Evolutionary conservation across 2,113 vertebrate genomes (phyloP).

Genomic region (Chinchilla lanigera): DNA sequence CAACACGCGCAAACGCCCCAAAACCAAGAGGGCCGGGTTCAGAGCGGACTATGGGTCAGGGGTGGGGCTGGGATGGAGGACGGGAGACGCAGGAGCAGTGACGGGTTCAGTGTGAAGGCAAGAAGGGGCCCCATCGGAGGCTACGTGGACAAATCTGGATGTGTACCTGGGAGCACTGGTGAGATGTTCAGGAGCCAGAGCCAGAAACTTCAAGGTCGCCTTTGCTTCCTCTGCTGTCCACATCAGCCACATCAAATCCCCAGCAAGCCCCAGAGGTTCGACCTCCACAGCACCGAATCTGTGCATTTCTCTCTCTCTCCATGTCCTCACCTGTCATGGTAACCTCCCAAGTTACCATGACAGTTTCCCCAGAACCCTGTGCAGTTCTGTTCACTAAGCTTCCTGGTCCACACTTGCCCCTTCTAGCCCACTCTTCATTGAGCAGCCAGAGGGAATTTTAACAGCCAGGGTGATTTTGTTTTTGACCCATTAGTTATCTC

Average conservation of each 20-base stretch:
- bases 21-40: neutral
- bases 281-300: neutral
- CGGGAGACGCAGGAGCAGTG: neutral
- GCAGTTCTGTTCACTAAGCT: neutral
- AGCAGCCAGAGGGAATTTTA: neutral
- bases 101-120: neutral
- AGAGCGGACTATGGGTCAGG: neutral
- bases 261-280: neutral
- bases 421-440: neutral
- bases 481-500: neutral
- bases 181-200: neutral
- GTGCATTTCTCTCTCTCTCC: neutral
- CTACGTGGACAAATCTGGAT: neutral
- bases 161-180: neutral
- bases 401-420: neutral
- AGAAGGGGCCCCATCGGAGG: neutral
- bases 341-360: neutral
- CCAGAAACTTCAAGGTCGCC: neutral
- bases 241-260: neutral
- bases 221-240: neutral
- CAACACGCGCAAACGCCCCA: neutral
- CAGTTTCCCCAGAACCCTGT: neutral
- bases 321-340: neutral
- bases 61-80: neutral
- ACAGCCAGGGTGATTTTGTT: neutral